Conservation (phyloP, 2,888 invertebrate genomes). For the Maniola hyperantus region DNA sequence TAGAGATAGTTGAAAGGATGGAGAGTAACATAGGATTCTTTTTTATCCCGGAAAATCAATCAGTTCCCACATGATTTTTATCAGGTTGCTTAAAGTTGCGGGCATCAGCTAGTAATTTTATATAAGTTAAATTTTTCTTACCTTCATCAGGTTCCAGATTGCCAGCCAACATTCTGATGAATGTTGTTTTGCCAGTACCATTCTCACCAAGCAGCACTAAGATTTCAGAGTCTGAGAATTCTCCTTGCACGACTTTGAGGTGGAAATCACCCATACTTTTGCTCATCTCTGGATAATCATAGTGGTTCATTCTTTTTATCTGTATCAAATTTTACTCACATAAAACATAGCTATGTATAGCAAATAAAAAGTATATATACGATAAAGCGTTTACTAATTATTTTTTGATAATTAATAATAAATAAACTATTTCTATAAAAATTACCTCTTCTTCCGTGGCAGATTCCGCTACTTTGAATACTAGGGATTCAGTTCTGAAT, state of each 20-base stretch:
- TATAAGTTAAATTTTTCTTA: constrained; percentile 44
- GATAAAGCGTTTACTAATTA: too few species aligned
- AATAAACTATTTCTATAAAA: neutral
- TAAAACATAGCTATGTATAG: neutral
- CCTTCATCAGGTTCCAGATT: constrained; percentile 94
- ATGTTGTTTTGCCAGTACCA: constrained; percentile 99
- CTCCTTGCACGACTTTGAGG: constrained; percentile 92
- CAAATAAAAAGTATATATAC: neutral
- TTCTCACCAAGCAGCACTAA: constrained; percentile 98
- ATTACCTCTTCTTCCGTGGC: constrained; percentile 96
- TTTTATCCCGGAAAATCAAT: too few species aligned
- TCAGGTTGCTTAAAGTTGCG: too few species aligned
- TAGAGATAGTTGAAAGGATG: too few species aligned
- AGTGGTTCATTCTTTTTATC: constrained; percentile 97
- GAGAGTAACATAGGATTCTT: too few species aligned
- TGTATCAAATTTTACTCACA: constrained; percentile 42
- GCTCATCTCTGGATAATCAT: constrained; percentile 96
- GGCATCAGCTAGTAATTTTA: too few species aligned
- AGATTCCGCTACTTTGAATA: constrained; percentile 99
- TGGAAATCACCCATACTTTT: constrained; percentile 92
- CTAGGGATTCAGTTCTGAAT: constrained; percentile 97
- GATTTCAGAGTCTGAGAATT: constrained; percentile 99
- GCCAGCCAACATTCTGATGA: constrained; percentile 99
- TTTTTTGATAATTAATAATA: neutral
- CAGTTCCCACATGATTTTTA: too few species aligned